These are phyloP conservation scores for Drosophila tropicalis DNA, from an alignment of 1,140 invertebrate species.

Conservation along the genomic window DNA sequence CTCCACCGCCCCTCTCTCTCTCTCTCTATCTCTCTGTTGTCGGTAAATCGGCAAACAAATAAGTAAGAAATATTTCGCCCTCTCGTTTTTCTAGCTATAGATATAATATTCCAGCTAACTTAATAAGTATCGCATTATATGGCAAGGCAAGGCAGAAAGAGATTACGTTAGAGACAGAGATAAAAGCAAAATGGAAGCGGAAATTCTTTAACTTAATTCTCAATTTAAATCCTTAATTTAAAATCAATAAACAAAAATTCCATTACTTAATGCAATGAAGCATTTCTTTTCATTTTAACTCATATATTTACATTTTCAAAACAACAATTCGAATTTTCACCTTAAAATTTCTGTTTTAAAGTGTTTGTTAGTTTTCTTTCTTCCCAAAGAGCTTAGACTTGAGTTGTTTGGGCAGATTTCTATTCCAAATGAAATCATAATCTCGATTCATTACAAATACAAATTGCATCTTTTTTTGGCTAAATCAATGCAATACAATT, in stretches of 20 bases:
- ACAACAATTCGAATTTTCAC: no score
- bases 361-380: no score
- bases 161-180: background rate
- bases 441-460: background rate
- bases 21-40: conserved; percentile 16
- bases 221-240: background rate
- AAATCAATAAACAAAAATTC: background rate
- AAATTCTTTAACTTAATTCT: conserved; percentile 3
- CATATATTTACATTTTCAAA: no score
- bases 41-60: conserved; percentile 71
- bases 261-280: no score
- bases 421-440: background rate
- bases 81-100: conserved; percentile 15
- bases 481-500: conserved; percentile 8
- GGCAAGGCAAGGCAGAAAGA: conserved; percentile 2
- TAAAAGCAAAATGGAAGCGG: background rate
- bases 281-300: no score
- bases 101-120: conserved; percentile 54
- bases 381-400: no score
- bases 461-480: conserved; percentile 1
- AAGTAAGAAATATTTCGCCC: conserved; percentile 29
- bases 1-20: no score
- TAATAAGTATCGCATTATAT: conserved; percentile 73
- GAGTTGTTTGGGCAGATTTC: no score
- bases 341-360: no score